These are phyloP conservation scores for Aporrectodea caliginosa DNA, from an alignment of 1,140 invertebrate species.

Conservation along the genomic window DNA sequence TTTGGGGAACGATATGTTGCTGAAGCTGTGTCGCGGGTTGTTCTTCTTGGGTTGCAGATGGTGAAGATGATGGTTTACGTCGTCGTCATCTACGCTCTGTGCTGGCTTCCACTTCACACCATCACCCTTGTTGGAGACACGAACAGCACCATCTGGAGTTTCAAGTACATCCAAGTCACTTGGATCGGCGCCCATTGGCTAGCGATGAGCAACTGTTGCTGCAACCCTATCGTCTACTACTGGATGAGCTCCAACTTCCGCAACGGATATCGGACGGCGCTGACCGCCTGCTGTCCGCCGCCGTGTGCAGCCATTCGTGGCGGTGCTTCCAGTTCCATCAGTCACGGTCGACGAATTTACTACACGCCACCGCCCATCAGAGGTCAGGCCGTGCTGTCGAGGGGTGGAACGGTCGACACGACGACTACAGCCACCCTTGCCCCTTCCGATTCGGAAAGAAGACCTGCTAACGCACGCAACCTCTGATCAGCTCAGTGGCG, in stretches of 20 bases:
- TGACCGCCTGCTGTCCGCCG: conserved; percentile 66
- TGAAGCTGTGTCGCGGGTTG: no score
- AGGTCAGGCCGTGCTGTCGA: neutral
- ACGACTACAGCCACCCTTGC: neutral
- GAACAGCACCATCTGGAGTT: conserved; percentile 42
- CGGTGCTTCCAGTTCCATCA: neutral
- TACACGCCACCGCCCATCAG: neutral
- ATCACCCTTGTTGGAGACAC: conserved; percentile 56
- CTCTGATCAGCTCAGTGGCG: no score
- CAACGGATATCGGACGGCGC: conserved; percentile 71
- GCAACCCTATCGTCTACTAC: conserved; percentile 89
- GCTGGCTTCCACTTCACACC: conserved; percentile 81
- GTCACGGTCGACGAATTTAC: neutral
- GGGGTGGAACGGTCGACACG: neutral
- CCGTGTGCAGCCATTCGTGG: neutral
- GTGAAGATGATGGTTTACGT: conserved; percentile 88
- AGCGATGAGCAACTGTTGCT: conserved; percentile 86
- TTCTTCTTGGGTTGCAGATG: no score
- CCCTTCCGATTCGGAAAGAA: no score
- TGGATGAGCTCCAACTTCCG: conserved; percentile 83
- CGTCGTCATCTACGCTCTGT: conserved; percentile 77
- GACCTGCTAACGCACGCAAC: no score
- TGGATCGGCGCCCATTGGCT: conserved; percentile 76
- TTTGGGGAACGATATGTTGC: no score
- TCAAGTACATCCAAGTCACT: conserved; percentile 64